Evolutionary conservation across 2,888 invertebrate species (phyloP).

Genomic region (Clistopyga incitator): DNA sequence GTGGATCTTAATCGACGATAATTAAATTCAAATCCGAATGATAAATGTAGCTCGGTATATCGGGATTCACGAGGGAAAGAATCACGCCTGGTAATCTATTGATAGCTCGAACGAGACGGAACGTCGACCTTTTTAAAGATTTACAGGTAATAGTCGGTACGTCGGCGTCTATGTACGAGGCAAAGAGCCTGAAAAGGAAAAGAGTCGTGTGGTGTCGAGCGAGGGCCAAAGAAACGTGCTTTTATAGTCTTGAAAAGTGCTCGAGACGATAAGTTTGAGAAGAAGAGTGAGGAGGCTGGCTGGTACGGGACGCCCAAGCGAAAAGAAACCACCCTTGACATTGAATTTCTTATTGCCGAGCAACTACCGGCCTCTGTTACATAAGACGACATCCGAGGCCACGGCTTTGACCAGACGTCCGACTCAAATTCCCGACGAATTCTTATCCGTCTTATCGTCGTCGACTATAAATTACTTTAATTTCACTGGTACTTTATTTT

Average conservation of each 20-base stretch:
- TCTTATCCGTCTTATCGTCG: slow-evolving; percentile 31
- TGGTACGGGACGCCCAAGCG: neutral
- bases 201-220: neutral
- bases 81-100: slow-evolving; percentile 4
- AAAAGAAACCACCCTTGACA: slow-evolving; percentile 46
- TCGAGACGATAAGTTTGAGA: slow-evolving; percentile 23
- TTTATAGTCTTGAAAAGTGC: slow-evolving; percentile 27
- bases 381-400: neutral
- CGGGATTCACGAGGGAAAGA: neutral
- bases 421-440: slow-evolving; percentile 8
- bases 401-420: neutral
- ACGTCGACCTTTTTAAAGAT: slow-evolving; percentile 34
- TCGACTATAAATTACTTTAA: neutral
- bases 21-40: slow-evolving; percentile 24
- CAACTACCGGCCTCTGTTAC: slow-evolving; percentile 9
- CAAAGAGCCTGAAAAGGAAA: slow-evolving; percentile 12
- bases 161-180: neutral
- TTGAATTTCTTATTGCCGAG: slow-evolving; percentile 43
- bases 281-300: neutral
- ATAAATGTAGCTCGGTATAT: neutral
- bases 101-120: neutral
- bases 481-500: neutral
- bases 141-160: neutral
- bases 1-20: slow-evolving; percentile 10
- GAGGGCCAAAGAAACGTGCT: neutral